These are phyloP conservation scores for Acromyrmex echinatior DNA, from an alignment of 1,140 invertebrate species.

Conservation along the genomic window DNA sequence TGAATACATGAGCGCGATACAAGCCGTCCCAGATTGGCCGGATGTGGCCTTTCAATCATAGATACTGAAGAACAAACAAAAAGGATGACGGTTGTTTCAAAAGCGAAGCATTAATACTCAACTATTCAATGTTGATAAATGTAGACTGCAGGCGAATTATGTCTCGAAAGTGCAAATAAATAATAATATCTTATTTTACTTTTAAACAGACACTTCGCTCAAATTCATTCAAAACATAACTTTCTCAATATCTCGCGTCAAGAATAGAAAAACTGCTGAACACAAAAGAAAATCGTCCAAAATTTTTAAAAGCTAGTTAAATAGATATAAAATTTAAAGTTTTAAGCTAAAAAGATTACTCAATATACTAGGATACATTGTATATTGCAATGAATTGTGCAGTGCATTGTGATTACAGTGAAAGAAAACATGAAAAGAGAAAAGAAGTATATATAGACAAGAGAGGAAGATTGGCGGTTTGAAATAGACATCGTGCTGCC, in stretches of 20 bases:
- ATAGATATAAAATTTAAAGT: neutral
- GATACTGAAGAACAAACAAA: neutral
- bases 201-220: neutral
- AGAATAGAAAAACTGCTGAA: neutral
- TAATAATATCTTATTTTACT: slow-evolving; percentile 5
- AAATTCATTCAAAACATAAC: neutral
- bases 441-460: slow-evolving; percentile 7
- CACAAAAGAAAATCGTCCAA: neutral
- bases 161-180: neutral
- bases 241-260: neutral
- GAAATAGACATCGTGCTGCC: slow-evolving; percentile 68
- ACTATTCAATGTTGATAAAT: slow-evolving; percentile 6
- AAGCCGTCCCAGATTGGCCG: slow-evolving; percentile 26
- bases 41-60: slow-evolving; percentile 43
- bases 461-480: slow-evolving; percentile 60
- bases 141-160: neutral
- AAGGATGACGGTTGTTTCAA: neutral
- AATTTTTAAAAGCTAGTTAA: neutral
- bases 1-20: slow-evolving; percentile 14
- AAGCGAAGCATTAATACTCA: neutral
- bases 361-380: neutral
- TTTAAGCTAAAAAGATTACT: neutral
- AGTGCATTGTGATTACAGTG: neutral
- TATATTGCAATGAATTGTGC: neutral
- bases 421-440: slow-evolving; percentile 1